phyloP scores from a whole-genome alignment of 1,140 invertebrate species.

The Calliphora vicina region DNA sequence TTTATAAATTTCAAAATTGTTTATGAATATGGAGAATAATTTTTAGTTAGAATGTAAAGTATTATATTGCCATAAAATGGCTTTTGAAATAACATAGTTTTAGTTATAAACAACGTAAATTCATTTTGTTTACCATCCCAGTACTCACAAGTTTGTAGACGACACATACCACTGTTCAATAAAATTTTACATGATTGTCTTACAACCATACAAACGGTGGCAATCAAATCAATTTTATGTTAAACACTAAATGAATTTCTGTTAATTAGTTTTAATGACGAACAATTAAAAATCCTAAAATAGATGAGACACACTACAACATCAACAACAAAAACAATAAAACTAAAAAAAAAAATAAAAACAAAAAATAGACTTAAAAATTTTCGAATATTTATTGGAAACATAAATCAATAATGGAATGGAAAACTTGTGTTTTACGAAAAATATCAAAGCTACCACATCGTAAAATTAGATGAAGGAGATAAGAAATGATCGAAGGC shows the following conservation, averaged over 20 bases:
- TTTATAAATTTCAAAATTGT: too few species aligned
- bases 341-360: not conserved
- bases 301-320: not conserved
- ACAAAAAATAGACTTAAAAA: not conserved
- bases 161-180: not conserved
- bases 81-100: too few species aligned
- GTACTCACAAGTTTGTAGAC: too few species aligned
- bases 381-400: not conserved
- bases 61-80: too few species aligned
- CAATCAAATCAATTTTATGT: conserved; percentile 20
- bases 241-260: conserved; percentile 18
- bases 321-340: not conserved
- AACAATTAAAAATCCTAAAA: not conserved
- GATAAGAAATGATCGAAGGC: too few species aligned
- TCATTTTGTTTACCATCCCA: too few species aligned
- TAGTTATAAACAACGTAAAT: too few species aligned
- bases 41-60: too few species aligned
- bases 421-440: not conserved
- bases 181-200: conserved; percentile 21
- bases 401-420: not conserved
- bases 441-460: not conserved
- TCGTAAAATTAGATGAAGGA: not conserved
- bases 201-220: not conserved
- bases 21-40: too few species aligned
- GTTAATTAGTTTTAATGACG: conserved; percentile 19